Evolutionary conservation across 2,113 vertebrate species (phyloP), one percentile per base, ranked within the genome.

Genomic region (Rhinogobius similis): DNA sequence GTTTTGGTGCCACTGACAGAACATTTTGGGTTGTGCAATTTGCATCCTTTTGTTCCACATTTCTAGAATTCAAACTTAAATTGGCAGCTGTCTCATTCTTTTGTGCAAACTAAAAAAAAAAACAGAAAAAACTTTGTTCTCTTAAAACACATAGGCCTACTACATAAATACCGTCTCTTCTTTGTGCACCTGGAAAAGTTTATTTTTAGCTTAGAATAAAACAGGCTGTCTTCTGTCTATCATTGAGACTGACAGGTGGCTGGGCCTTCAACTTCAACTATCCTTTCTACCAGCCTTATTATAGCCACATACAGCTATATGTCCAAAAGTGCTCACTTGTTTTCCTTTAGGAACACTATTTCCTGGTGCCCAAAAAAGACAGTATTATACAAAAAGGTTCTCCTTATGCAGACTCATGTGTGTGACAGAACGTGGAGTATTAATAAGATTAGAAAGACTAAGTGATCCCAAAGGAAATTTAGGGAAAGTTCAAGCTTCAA

Each of bases 141-240:
- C 20, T 46, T 6, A 50, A 50, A 50, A n/a, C 46, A 50, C 46
- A 21, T 50, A 50, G 20, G 9, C 46, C 46, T 50, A 27, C 53
- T 56, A 56, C 53, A 27, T 56, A 58, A 58, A 29, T 29, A 20
- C 16, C 5, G 14, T 26, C 70, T 72, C 39, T 53, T 5, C 55
- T 58, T 50, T 75, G 63, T 61, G 27, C 65, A 56, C 63, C 43
- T 67, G 58, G 46, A 59, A 76, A 55, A 23, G 43, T 68, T 77
- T 82, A 78, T 83, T 78, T 85, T 76, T 74, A 81, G 36, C 73
- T 26, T 16, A 46, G 65, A 67, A 58, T 77, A 67, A 78, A 58
- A 27, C 56, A 78, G 64, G 38, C 73, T 50, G 71, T 14, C 72
- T 63, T 20, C 73, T 83, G 72, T 82, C 73, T 82, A 70, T 82